Conservation (phyloP, 2,797 vertebrate species). For the Phalanger gymnotis region DNA sequence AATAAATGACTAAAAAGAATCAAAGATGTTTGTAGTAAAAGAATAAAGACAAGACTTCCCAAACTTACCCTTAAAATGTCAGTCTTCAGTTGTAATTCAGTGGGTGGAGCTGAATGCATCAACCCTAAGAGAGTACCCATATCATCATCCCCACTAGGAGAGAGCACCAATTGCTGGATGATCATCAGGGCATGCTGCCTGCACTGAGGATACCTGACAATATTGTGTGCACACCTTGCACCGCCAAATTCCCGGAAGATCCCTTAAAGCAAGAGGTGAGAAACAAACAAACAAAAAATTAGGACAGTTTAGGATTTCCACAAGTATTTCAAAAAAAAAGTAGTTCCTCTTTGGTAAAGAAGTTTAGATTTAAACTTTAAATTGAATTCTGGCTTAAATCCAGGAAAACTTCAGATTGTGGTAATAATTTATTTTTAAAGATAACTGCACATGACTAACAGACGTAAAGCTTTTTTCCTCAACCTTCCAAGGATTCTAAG, state of each 20-base stretch:
- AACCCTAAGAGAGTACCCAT: constrained; percentile 98
- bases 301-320: not conserved
- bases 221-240: constrained; percentile 97
- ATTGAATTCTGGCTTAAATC: not conserved
- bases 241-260: constrained; percentile 98
- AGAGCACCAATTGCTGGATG: constrained; percentile 97
- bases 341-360: not conserved
- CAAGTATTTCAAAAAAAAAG: not conserved
- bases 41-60: not conserved
- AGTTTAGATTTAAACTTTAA: not conserved
- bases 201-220: constrained; percentile 97
- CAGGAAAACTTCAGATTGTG: not conserved
- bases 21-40: not conserved
- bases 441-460: not conserved
- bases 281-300: not conserved
- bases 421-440: not conserved
- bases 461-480: not conserved
- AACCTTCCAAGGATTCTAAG: not conserved
- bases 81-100: constrained; percentile 95
- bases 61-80: constrained; percentile 94
- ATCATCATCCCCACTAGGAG: constrained; percentile 96
- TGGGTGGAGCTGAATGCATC: constrained; percentile 96
- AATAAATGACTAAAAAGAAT: not conserved
- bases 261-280: constrained; percentile 79
- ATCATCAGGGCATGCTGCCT: constrained; percentile 96